These are phyloP conservation scores for Gymnarchus niloticus DNA, from an alignment of 2,113 vertebrate genomes.

Conservation along the genomic window DNA sequence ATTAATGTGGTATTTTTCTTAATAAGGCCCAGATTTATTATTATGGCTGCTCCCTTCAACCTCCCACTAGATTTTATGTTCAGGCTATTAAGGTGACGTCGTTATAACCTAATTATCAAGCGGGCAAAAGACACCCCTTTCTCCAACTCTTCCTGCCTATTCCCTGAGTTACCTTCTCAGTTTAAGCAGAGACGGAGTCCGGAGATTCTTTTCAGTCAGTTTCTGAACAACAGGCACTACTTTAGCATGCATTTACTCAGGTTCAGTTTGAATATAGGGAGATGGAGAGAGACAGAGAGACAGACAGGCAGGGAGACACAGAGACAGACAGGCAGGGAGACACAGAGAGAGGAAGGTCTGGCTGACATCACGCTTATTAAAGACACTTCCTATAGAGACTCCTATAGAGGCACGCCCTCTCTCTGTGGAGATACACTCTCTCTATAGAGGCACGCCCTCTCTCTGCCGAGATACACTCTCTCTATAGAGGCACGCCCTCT, in stretches of 20 bases:
- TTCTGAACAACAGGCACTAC: neutral
- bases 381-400: too few species aligned
- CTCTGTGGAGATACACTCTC: too few species aligned
- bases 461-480: too few species aligned
- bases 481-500: too few species aligned
- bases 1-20: conserved; percentile 23
- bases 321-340: too few species aligned
- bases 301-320: too few species aligned
- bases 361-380: too few species aligned
- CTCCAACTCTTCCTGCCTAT: neutral
- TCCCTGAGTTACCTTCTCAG: neutral
- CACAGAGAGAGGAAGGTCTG: too few species aligned
- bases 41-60: conserved; percentile 20
- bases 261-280: neutral
- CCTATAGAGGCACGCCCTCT: too few species aligned
- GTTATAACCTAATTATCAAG: conserved; percentile 26
- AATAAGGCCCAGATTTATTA: conserved; percentile 30
- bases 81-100: conserved; percentile 30
- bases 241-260: neutral
- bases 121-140: neutral
- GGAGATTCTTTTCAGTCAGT: neutral
- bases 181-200: neutral
- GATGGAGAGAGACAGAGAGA: too few species aligned
- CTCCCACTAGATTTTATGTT: conserved; percentile 25
- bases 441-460: too few species aligned